These are phyloP conservation scores for Parambassis ranga DNA, from an alignment of 2,797 vertebrate genomes.

Conservation along the genomic window DNA sequence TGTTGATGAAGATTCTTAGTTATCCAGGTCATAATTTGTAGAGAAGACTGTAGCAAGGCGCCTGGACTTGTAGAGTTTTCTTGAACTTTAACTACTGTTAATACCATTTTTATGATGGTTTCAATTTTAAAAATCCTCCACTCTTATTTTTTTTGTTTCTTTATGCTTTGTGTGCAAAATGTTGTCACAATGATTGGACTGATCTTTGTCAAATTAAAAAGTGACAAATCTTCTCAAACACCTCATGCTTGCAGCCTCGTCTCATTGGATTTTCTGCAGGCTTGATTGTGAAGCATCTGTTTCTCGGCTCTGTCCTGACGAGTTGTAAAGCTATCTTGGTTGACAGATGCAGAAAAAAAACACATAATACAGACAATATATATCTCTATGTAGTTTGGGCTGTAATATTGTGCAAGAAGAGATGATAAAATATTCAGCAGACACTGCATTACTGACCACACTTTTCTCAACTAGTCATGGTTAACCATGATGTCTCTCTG, in stretches of 20 bases:
- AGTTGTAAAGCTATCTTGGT: constrained; percentile 18
- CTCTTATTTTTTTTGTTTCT: too few species aligned
- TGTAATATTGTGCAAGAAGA: constrained; percentile 30
- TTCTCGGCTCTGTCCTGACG: constrained; percentile 10
- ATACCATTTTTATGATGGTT: too few species aligned
- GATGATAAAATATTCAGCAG: constrained; percentile 42
- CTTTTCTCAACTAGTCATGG: constrained; percentile 38
- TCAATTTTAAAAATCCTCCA: too few species aligned
- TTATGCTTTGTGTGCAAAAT: too few species aligned
- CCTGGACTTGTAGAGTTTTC: too few species aligned
- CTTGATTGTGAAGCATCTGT: neutral
- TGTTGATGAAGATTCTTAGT: too few species aligned
- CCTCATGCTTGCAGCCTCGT: neutral
- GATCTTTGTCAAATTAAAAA: neutral
- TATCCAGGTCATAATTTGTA: too few species aligned
- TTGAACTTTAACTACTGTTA: too few species aligned
- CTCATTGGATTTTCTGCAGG: neutral
- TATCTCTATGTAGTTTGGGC: constrained; percentile 9
- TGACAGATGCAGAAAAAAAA: constrained; percentile 30
- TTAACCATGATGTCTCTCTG: constrained; percentile 36
- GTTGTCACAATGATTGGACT: too few species aligned
- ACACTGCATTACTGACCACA: constrained; percentile 41
- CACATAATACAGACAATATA: constrained; percentile 18
- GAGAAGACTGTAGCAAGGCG: too few species aligned
- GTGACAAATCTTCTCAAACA: neutral